Evolutionary conservation across 2,888 invertebrate species (phyloP), one percentile per base, ranked within the genome.

Genomic region (Scaptomyza reducta): DNA sequence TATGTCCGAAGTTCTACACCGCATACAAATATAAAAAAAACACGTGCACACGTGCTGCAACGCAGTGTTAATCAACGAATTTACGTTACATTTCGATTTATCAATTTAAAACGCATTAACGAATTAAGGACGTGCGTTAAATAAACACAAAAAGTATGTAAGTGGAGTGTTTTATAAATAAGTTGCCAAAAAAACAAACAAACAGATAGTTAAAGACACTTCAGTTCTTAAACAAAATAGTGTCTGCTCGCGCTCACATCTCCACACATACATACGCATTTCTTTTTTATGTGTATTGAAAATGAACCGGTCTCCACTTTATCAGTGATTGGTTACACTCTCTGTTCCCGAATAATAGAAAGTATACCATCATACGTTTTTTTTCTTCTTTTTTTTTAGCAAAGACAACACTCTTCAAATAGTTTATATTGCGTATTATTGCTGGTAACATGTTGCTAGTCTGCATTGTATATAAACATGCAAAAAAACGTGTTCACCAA

Each of bases 21-120:
- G 79, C 74, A 79, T 64, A 33, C 53, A 64, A 67, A 72, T 78
- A 74, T 2, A 74, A 80, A 76, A 76, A 72, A 76, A 76, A 71
- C 85, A 88, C 88, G 88, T 88, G 88, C 78, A 33, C 61, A 50
- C 27, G 46, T 57, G 59, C 27, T 57, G 49, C n/a, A 14, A 18
- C 47, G 38, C 13, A 40, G 27, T 18, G 16, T 40, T 10, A 40
- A 40, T 40, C 41, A 38, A 27, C 31, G 27, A 46, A 31, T 53
- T 57, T 27, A 41, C 33, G 47, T 13, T n/a, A n/a, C 33, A 11
- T 18, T 27, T 0, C 29, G 49, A 33, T 35, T 35, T 35, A 53
- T 29, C 40, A 13, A 47, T 51, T 51, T 44, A 38, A 38, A 27
- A 50, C 41, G 47, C 49, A 55, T 14, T 10, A n/a, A 13, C n/a